phyloP scores from a whole-genome alignment of 2,113 vertebrate species.

The Plotosus lineatus region DNA sequence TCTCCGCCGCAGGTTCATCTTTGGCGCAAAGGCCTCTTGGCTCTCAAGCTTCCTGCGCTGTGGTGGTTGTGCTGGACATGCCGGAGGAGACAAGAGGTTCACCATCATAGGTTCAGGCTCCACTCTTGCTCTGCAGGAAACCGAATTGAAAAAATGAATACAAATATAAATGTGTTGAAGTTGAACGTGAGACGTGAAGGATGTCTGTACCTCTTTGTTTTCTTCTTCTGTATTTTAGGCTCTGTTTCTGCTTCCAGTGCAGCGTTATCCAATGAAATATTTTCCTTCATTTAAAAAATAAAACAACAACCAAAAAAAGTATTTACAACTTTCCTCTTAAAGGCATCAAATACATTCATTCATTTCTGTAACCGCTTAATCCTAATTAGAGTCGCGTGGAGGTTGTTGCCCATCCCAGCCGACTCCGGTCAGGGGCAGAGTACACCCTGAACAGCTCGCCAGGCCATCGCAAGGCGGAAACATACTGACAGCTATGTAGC shows the following conservation, averaged over 20 bases:
- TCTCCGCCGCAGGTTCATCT: slow-evolving; percentile 21
- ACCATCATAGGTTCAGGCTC: slow-evolving; percentile 74
- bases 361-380: no score
- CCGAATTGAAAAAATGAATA: background rate
- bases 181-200: background rate
- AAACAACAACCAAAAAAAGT: background rate
- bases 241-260: slow-evolving; percentile 41
- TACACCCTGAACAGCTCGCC: no score
- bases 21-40: background rate
- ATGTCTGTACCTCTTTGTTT: slow-evolving; percentile 60
- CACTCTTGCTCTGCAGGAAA: slow-evolving; percentile 68
- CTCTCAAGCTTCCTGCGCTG: background rate
- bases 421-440: no score
- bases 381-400: no score
- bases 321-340: background rate
- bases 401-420: no score
- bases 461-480: no score
- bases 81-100: slow-evolving; percentile 84
- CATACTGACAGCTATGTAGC: no score
- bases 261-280: slow-evolving; percentile 43
- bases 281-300: slow-evolving; percentile 54
- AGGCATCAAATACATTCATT: background rate
- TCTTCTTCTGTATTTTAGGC: slow-evolving; percentile 61
- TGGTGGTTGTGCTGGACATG: slow-evolving; percentile 69
- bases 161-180: background rate